These are phyloP conservation scores for Enteromius fasciolatus DNA, from an alignment of 2,797 vertebrate species.

Conservation along the genomic window DNA sequence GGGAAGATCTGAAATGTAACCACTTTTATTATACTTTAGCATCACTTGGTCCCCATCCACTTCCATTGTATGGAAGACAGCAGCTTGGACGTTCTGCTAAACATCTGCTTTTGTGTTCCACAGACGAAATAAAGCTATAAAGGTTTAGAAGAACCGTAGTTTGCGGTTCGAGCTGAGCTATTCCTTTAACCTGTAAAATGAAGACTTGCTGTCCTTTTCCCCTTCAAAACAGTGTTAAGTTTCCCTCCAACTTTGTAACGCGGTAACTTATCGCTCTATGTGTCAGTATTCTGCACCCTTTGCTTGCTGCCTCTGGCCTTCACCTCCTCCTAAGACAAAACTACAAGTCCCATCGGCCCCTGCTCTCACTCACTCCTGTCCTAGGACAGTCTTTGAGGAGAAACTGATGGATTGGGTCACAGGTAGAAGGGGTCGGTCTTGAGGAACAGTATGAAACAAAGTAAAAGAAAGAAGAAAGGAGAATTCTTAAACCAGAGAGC, in stretches of 20 bases:
- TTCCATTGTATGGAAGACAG: background rate
- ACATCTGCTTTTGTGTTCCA: slow-evolving; percentile 11
- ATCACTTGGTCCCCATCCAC: background rate
- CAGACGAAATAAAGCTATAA: background rate
- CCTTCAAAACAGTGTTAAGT: slow-evolving; percentile 28
- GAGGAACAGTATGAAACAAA: slow-evolving; percentile 35
- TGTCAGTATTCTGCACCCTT: slow-evolving; percentile 39
- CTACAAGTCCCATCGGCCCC: slow-evolving; percentile 44
- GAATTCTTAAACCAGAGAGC: background rate
- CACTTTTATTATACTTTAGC: slow-evolving; percentile 5
- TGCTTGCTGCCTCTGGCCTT: slow-evolving; percentile 43
- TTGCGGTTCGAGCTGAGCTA: background rate
- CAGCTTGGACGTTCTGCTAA: slow-evolving; percentile 2
- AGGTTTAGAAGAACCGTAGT: background rate
- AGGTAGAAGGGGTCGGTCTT: slow-evolving; percentile 21
- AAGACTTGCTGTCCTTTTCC: slow-evolving; percentile 15
- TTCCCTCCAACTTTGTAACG: slow-evolving; percentile 23
- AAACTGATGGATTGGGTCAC: slow-evolving; percentile 34
- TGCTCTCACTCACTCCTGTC: slow-evolving; percentile 48
- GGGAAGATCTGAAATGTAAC: background rate
- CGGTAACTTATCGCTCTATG: slow-evolving; percentile 37
- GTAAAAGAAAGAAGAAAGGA: slow-evolving; percentile 10
- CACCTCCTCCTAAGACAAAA: slow-evolving; percentile 21
- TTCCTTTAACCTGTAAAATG: slow-evolving; percentile 46
- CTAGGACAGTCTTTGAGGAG: slow-evolving; percentile 50